phyloP scores from a whole-genome alignment of 1,140 invertebrate genomes.

The Trypoxylus dichotomus region DNA sequence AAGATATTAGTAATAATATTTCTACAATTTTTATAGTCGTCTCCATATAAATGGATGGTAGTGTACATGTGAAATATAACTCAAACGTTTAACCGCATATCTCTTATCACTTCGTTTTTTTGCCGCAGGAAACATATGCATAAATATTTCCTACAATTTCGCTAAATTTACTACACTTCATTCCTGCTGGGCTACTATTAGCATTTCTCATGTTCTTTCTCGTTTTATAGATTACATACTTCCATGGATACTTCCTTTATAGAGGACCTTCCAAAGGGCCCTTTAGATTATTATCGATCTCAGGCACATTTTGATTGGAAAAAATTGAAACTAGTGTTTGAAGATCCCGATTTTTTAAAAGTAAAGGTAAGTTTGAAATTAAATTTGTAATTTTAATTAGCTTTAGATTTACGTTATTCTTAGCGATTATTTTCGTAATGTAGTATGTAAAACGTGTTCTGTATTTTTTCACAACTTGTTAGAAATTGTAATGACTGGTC shows the following conservation, averaged over 20 bases:
- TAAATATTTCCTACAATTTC: neutral
- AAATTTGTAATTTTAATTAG: too few relatives aligned
- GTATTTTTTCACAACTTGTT: too few relatives aligned
- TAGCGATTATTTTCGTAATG: neutral
- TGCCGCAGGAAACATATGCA: neutral
- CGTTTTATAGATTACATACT: neutral
- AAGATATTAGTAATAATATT: too few relatives aligned
- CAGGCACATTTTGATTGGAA: slow-evolving; percentile 80
- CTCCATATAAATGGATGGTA: too few relatives aligned
- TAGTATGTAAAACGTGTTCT: too few relatives aligned
- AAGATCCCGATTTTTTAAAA: slow-evolving; percentile 70
- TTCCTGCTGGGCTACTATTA: too few relatives aligned
- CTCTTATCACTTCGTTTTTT: neutral
- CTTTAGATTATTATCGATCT: slow-evolving; percentile 72
- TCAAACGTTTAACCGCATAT: neutral
- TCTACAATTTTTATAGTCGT: too few relatives aligned
- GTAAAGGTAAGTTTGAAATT: slow-evolving; percentile 65
- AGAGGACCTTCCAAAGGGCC: slow-evolving; percentile 63
- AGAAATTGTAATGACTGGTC: too few relatives aligned
- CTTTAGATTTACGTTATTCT: neutral
- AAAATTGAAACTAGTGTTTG: slow-evolving; percentile 70
- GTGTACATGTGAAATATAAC: too few relatives aligned
- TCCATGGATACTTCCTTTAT: slow-evolving; percentile 37
- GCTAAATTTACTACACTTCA: neutral
- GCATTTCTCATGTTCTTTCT: neutral